Evolutionary conservation across 2,113 vertebrate genomes (phyloP).

Genomic region (Pelecanoides urinatrix): DNA sequence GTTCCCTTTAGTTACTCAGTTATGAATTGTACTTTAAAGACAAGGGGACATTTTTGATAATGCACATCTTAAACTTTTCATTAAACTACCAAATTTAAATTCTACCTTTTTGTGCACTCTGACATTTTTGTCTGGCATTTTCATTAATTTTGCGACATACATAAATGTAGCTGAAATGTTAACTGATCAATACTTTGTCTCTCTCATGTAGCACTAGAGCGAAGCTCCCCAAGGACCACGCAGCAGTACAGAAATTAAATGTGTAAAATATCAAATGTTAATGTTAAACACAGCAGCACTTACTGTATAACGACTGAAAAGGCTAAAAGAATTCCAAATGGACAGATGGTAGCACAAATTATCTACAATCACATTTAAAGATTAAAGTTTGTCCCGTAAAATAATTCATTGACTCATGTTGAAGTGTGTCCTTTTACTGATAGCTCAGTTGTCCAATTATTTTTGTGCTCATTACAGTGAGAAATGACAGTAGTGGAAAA

Average conservation of each 20-base stretch:
- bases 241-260: slow-evolving; percentile 88
- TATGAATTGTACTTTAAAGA: slow-evolving; percentile 70
- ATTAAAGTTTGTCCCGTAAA: slow-evolving; percentile 84
- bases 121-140: slow-evolving; percentile 91
- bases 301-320: slow-evolving; percentile 81
- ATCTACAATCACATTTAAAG: slow-evolving; percentile 88
- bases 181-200: slow-evolving; percentile 97
- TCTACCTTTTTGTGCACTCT: slow-evolving; percentile 86
- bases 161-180: slow-evolving; percentile 91
- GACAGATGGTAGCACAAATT: slow-evolving; percentile 88
- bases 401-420: slow-evolving; percentile 79
- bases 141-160: slow-evolving; percentile 89
- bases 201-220: slow-evolving; percentile 81
- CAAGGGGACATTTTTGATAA: slow-evolving; percentile 75
- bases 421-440: slow-evolving; percentile 82
- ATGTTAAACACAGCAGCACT: slow-evolving; percentile 86
- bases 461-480: slow-evolving; percentile 80
- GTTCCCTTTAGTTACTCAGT: slow-evolving; percentile 61
- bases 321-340: slow-evolving; percentile 83
- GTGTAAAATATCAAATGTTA: slow-evolving; percentile 96
- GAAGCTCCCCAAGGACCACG: slow-evolving; percentile 75
- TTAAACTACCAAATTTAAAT: slow-evolving; percentile 83
- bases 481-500: slow-evolving; percentile 73
- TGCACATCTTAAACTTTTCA: slow-evolving; percentile 80
- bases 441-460: slow-evolving; percentile 80